Conservation (phyloP, 2,797 vertebrate genomes). For the Leptodactylus fallax region DNA sequence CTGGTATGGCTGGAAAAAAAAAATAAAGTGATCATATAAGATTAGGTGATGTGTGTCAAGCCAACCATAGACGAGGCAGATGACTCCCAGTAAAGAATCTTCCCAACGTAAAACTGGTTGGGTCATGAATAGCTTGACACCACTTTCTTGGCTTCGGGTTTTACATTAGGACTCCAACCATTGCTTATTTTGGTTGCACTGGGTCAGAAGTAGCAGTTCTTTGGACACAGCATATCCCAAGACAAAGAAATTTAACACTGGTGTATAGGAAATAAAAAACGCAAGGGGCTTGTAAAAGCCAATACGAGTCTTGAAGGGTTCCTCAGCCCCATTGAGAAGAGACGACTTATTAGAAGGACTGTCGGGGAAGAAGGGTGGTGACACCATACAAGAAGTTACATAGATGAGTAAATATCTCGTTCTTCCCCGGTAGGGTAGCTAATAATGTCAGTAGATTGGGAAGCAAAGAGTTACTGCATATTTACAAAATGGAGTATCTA, state of each 20-base stretch:
- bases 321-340: background rate
- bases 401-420: constrained; percentile 6
- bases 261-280: background rate
- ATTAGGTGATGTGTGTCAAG: background rate
- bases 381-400: constrained; percentile 14
- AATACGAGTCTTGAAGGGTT: background rate
- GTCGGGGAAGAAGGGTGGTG: background rate
- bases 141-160: background rate
- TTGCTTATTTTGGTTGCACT: background rate
- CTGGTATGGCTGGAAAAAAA: background rate
- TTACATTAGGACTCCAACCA: background rate
- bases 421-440: background rate
- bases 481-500: constrained; percentile 49
- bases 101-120: background rate
- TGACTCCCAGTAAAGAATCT: background rate
- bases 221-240: constrained; percentile 6
- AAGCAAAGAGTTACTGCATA: constrained; percentile 38
- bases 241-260: constrained; percentile 25
- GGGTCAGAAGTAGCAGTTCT: background rate
- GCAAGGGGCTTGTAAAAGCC: background rate
- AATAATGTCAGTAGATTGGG: constrained; percentile 11
- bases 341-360: background rate
- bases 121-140: background rate
- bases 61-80: background rate
- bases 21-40: background rate